phyloP scores from a whole-genome alignment of 2,888 invertebrate species.

The Argyra leucocephala region DNA sequence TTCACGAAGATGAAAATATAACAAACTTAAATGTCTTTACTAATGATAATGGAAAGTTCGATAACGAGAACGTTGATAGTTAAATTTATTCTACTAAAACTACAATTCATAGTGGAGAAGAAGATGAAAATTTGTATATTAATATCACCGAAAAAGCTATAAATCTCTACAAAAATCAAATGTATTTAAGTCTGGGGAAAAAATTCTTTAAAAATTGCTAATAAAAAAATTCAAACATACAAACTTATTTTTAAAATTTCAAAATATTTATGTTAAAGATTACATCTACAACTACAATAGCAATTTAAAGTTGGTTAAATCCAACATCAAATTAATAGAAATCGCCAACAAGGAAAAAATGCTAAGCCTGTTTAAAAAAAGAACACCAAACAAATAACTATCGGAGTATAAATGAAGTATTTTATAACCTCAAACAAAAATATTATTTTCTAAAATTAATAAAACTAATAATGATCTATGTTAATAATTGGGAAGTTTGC shows the following conservation, averaged over 20 bases:
- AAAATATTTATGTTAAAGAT: background rate
- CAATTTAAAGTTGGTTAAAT: slow-evolving; percentile 14
- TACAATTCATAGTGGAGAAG: background rate
- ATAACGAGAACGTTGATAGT: slow-evolving; percentile 2
- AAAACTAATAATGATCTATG: background rate
- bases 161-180: slow-evolving; percentile 16
- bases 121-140: slow-evolving; percentile 7
- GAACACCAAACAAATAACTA: slow-evolving; percentile 11
- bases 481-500: slow-evolving; percentile 13
- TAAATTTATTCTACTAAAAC: slow-evolving; percentile 8
- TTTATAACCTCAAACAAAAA: background rate
- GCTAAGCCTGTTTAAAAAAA: background rate
- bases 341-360: slow-evolving; percentile 9
- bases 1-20: too few species aligned
- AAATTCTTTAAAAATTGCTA: background rate
- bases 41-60: slow-evolving; percentile 8
- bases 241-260: background rate
- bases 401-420: slow-evolving; percentile 13
- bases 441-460: slow-evolving; percentile 11
- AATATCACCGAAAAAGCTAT: slow-evolving; percentile 7
- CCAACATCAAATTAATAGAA: slow-evolving; percentile 13
- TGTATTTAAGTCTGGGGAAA: slow-evolving; percentile 5
- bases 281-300: slow-evolving; percentile 12
- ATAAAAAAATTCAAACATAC: slow-evolving; percentile 12
- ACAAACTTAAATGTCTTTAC: background rate